Percentiles rank a stretch among this genome's conserved stretches.
phyloP scores from a whole-genome alignment of 2,888 invertebrate genomes.

The Itoplectis maculator region DNA sequence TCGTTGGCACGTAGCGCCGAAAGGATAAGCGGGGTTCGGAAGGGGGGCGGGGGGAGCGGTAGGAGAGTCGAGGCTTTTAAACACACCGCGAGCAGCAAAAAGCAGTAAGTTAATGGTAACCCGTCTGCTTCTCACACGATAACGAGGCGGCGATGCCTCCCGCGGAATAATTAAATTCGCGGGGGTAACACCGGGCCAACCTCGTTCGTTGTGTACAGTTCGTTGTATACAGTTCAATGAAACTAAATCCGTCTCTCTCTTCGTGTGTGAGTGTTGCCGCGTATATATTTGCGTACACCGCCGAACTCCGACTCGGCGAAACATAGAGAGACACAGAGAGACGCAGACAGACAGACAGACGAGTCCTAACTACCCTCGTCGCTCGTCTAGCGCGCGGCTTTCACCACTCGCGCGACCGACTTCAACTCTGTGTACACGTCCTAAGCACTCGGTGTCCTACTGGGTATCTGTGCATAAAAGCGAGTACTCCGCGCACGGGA shows the following conservation, averaged over 20 bases:
- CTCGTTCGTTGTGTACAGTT: constrained; percentile 14
- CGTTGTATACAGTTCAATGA: constrained; percentile 46
- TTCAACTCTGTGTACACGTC: constrained; percentile 43
- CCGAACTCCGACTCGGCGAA: constrained; percentile 12
- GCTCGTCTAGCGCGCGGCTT: constrained; percentile 8
- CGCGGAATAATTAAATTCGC: constrained; percentile 56
- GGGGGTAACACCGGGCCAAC: constrained; percentile 44
- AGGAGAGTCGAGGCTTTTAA: constrained; percentile 5
- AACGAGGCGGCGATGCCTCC: constrained; percentile 35
- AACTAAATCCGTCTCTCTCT: constrained; percentile 30
- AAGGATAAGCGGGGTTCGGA: background rate
- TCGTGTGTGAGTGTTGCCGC: no score
- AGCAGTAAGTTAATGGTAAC: constrained; percentile 25
- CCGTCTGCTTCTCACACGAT: constrained; percentile 28
- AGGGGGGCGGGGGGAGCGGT: no score
- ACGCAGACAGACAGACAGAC: constrained; percentile 21
- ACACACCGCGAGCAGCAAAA: constrained; percentile 24
- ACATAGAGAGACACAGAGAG: no score
- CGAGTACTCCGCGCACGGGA: constrained; percentile 38
- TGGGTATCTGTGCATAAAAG: constrained; percentile 14
- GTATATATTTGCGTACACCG: constrained; percentile 14
- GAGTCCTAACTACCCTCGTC: constrained; percentile 22
- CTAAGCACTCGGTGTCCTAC: constrained; percentile 26
- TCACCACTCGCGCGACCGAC: constrained; percentile 51
- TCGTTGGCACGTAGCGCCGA: constrained; percentile 21